Evolutionary conservation across 2,888 invertebrate genomes (phyloP), one percentile per base, ranked within the genome.

Genomic region (Arge pagana): DNA sequence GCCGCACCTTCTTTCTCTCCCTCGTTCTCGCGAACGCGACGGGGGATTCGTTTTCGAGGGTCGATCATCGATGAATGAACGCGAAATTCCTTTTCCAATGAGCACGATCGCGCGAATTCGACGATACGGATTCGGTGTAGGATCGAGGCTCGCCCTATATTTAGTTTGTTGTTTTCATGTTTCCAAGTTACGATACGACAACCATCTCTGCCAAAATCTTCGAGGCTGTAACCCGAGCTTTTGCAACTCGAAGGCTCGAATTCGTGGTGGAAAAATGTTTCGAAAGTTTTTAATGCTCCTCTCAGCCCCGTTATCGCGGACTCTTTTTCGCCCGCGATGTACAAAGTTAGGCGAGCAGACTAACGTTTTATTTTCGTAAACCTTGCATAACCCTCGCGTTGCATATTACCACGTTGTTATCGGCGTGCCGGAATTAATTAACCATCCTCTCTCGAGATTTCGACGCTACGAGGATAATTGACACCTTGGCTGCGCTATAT

Each of bases 331-430:
- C n/a, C n/a, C n/a, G n/a, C n/a, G n/a, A n/a, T n/a, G n/a, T n/a
- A n/a, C n/a, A n/a, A n/a, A n/a, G n/a, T n/a, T n/a, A n/a, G n/a
- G n/a, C n/a, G n/a, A n/a, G n/a, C n/a, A n/a, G n/a, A n/a, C n/a
- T n/a, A n/a, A n/a, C 45, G 48, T 55, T 60, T 61, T 61, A 61
- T 61, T 61, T 61, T 56, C 28, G 58, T 57, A 58, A 28, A 36
- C 5, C 23, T 16, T 36, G 52, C 52, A 56, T 58, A 49, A 55
- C 42, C 53, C 39, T 48, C 21, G n/a, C 13, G 31, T 40, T 43
- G 10, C 39, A 49, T 28, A 24, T 41, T 51, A 39, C 54, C 50
- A 54, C 50, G 57, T 33, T 52, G 53, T 24, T 56, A 40, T 10
- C 16, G 16, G 43, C 28, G n/a, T n/a, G n/a, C n/a, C 41, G 37